Conservation (phyloP, 2,797 vertebrate genomes). For the Manis pentadactyla region DNA sequence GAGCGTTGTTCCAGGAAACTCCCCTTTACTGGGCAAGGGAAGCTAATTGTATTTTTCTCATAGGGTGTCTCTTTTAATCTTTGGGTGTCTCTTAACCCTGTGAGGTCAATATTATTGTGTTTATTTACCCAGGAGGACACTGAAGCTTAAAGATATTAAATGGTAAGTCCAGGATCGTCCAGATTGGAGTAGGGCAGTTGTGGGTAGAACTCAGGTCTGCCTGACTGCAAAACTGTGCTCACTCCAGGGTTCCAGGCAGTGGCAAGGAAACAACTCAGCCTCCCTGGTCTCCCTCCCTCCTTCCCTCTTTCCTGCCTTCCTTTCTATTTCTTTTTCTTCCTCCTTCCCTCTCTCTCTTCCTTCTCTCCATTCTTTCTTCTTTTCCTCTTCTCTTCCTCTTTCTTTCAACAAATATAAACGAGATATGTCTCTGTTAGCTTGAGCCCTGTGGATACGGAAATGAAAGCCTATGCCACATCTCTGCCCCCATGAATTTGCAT, state of each 20-base stretch:
- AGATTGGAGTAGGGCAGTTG: not conserved
- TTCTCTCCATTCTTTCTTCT: not conserved
- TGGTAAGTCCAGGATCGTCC: not conserved
- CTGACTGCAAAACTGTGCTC: not conserved
- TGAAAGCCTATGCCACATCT: not conserved
- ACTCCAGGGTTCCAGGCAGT: not conserved
- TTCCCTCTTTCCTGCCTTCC: rapidly evolving
- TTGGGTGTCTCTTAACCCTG: not conserved
- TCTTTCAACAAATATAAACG: not conserved
- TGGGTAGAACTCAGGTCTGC: not conserved
- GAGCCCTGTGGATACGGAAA: not conserved
- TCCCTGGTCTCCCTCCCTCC: not conserved
- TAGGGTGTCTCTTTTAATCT: not conserved
- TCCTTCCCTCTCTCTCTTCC: too few species aligned
- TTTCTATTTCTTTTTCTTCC: rapidly evolving
- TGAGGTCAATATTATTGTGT: not conserved
- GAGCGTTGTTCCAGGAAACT: not conserved
- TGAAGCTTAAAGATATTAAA: not conserved
- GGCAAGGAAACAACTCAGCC: rapidly evolving
- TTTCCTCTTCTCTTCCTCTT: not conserved
- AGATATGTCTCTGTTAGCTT: not conserved
- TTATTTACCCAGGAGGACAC: not conserved
- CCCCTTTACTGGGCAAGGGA: not conserved
- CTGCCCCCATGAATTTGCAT: not conserved
- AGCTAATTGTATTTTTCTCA: not conserved